phyloP scores from a whole-genome alignment of 1,140 invertebrate species.

The Heliothis virescens region DNA sequence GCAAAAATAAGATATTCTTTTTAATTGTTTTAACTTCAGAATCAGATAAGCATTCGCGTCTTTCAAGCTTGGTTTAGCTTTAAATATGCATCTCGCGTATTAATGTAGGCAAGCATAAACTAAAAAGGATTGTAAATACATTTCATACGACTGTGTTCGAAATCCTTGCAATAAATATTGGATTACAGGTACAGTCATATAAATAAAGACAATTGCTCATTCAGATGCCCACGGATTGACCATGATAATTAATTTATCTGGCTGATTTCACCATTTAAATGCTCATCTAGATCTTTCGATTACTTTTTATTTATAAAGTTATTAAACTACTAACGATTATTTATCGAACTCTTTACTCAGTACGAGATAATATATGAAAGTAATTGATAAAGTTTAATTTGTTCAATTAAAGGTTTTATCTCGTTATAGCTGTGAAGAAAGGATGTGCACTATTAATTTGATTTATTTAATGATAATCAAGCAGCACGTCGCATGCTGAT shows the following conservation, averaged over 20 bases:
- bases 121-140: conserved; percentile 28
- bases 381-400: conserved; percentile 29
- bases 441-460: conserved; percentile 36
- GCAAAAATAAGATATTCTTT: neutral
- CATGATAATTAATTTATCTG: conserved; percentile 39
- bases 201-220: conserved; percentile 47
- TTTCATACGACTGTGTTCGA: conserved; percentile 25
- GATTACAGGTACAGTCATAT: conserved; percentile 23
- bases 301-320: conserved; percentile 38
- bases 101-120: conserved; percentile 8
- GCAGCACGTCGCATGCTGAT: neutral
- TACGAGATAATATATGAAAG: conserved; percentile 21
- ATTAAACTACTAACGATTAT: conserved; percentile 26
- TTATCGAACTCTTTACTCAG: conserved; percentile 29
- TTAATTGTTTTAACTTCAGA: conserved; percentile 4
- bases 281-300: conserved; percentile 35
- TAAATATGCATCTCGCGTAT: conserved; percentile 2
- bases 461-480: conserved; percentile 35
- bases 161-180: conserved; percentile 28
- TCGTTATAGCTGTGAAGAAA: conserved; percentile 33
- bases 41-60: conserved; percentile 22
- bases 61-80: conserved; percentile 19
- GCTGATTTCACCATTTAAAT: conserved; percentile 35
- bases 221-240: conserved; percentile 41
- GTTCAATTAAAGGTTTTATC: conserved; percentile 24